Percentiles rank a stretch among this genome's conserved stretches.
These are phyloP conservation scores for Acanthosepion esculentum DNA, from an alignment of 2,888 invertebrate genomes.

Conservation along the genomic window DNA sequence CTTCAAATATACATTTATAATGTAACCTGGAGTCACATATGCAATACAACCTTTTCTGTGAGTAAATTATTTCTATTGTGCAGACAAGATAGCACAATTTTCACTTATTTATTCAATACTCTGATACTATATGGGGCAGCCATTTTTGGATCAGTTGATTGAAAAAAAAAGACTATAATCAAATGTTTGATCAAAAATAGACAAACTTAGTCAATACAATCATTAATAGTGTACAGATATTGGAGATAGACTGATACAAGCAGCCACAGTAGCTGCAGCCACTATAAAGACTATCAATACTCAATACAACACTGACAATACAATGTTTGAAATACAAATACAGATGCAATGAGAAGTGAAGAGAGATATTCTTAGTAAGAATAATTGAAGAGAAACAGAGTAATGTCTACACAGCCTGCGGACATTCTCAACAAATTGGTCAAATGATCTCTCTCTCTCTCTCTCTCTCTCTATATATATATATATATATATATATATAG, in stretches of 20 bases:
- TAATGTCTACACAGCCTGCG: not conserved
- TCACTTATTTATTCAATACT: slow-evolving; percentile 33
- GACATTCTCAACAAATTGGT: not conserved
- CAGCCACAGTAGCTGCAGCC: too few relatives aligned
- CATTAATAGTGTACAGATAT: slow-evolving; percentile 23
- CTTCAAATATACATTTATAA: not conserved
- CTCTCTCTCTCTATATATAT: too few relatives aligned
- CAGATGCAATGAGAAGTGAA: not conserved
- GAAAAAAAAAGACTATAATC: not conserved
- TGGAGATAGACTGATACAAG: not conserved
- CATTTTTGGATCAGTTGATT: slow-evolving; percentile 33
- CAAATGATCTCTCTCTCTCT: not conserved
- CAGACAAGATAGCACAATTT: not conserved
- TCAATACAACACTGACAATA: not conserved
- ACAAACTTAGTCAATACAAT: not conserved
- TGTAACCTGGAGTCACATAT: not conserved
- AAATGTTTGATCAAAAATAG: not conserved
- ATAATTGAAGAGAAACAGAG: not conserved
- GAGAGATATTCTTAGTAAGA: not conserved
- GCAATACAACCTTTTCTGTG: not conserved
- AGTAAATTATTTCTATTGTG: not conserved
- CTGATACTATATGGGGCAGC: not conserved
- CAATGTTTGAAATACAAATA: not conserved
- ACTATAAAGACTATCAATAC: not conserved
- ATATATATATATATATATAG: too few relatives aligned